Percentiles rank a stretch among this genome's conserved stretches.
Evolutionary conservation across 2,888 invertebrate species (phyloP).

Genomic region (Brenthis ino): DNA sequence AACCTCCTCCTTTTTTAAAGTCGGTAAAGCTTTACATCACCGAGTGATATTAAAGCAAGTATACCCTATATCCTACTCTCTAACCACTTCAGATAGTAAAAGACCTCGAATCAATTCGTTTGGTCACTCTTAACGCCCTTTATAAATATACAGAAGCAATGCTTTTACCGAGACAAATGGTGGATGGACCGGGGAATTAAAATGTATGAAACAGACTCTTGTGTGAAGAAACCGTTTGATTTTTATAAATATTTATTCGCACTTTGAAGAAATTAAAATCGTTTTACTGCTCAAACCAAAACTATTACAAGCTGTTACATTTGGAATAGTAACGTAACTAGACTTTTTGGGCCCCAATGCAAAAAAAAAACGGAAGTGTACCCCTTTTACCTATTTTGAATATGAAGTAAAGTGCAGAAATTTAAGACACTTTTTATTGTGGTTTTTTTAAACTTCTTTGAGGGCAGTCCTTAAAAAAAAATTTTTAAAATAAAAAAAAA

Average conservation of each 20-base stretch:
- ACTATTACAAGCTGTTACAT: no score
- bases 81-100: slow-evolving; percentile 24
- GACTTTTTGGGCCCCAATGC: no score
- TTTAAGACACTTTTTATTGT: no score
- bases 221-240: slow-evolving; percentile 11
- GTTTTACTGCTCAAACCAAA: not conserved
- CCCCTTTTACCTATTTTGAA: no score
- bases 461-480: no score
- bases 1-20: no score
- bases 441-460: no score
- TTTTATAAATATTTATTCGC: slow-evolving; percentile 21
- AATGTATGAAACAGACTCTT: slow-evolving; percentile 69
- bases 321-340: no score
- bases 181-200: slow-evolving; percentile 57
- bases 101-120: slow-evolving; percentile 29
- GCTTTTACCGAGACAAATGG: slow-evolving; percentile 79
- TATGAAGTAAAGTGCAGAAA: no score
- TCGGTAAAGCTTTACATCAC: not conserved
- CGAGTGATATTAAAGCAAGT: not conserved
- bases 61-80: not conserved
- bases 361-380: no score
- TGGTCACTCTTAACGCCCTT: slow-evolving; percentile 41
- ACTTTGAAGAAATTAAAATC: slow-evolving; percentile 2
- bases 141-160: slow-evolving; percentile 82
- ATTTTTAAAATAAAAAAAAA: no score